Base-by-base conservation (phyloP, 2,888 invertebrate species). In the Amorpha juglandis region DNA sequence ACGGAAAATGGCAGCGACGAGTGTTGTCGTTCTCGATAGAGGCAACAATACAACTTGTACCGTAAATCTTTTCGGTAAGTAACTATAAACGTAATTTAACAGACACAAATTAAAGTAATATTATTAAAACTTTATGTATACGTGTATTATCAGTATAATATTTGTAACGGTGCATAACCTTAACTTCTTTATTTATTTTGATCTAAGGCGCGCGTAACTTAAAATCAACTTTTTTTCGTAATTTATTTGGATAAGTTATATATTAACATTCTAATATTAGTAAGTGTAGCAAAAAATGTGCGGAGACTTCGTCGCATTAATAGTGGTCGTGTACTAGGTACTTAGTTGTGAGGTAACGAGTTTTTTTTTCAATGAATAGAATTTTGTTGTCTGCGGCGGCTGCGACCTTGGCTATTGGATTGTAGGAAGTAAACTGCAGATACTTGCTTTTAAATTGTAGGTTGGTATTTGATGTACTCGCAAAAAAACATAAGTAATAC, bases 41-140 rank as follows among this genome's bases (percentile, higher is more conserved):
- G 98, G 98, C 92, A 98, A 98, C 95, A 98, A 98, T 94, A 98
- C 98, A 91, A 98, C 98, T 90, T 98, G 98, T 94, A 98, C 98
- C 86, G 97, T 98, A 91, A 98, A 98, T 95, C 95, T 98, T 93
- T 98, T 98, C 94, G 98, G 98, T 98, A 94, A 95, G 96, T 94
- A 74, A 73, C 71, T 67, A 53, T 73, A 75, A 69, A 62, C 63
- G 71, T 70, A 68, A 71, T 73, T 69, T 71, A 50, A 33, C 65
- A 68, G 53, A 51, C 67, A 64, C 63, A 52, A 52, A 68, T 63
- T 63, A 42, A 65, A 55, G 53, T 72, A 38, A 42, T 53, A 66
- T 21, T 45, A 42, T 70, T 27, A 63, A 51, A 70, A 70, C 63
- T 52, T 14, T 11, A 35, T 11, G 47, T 19, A 14, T 53, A 52